Evolutionary conservation across 1,140 invertebrate genomes (phyloP), one percentile per base, ranked within the genome.

Genomic region (Drosophila aff.): DNA sequence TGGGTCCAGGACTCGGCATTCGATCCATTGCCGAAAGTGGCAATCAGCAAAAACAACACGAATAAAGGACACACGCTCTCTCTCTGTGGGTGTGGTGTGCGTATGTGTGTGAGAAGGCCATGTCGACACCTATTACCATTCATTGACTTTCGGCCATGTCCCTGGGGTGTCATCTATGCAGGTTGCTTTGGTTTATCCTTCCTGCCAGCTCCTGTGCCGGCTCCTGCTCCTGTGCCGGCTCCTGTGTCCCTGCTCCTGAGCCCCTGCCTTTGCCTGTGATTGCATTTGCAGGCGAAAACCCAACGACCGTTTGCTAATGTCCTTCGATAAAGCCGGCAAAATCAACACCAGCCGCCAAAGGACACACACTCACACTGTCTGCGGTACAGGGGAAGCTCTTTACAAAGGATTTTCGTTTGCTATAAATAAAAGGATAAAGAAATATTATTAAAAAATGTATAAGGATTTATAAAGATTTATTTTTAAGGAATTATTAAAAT

Each of bases 91-190:
- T 47, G 49, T 28, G 26, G 28, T 28, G 28, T 28, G 28, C 7
- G 28, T 62, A 63, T 26, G 7, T 33, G 11, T 18, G 44, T 26
- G 57, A 44, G 57, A 77, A 68, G 74, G 78, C 85, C 84, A 84
- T 89, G 84, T 89, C 84, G 84, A 89, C 85, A 90, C 85, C 85
- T 89, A 89, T 89, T 89, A 89, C 85, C 85, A 89, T 89, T 89
- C 85, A 89, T 89, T 89, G 85, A 89, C 85, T 89, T 89, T 85
- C 82, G 84, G 57, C 69, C 84, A 89, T 81, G 81, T 89, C 89
- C 89, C 89, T 91, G 89, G 89, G 89, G 89, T 91, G 89, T 91
- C 89, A 91, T 91, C 89, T 91, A 86, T 91, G 83, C 83, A 91
- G 87, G 81, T 87, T 80, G 87, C 83, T 84, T 85, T 90, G 82